These are phyloP conservation scores for Calypte anna DNA, from an alignment of 2,113 vertebrate species.

Conservation along the genomic window DNA sequence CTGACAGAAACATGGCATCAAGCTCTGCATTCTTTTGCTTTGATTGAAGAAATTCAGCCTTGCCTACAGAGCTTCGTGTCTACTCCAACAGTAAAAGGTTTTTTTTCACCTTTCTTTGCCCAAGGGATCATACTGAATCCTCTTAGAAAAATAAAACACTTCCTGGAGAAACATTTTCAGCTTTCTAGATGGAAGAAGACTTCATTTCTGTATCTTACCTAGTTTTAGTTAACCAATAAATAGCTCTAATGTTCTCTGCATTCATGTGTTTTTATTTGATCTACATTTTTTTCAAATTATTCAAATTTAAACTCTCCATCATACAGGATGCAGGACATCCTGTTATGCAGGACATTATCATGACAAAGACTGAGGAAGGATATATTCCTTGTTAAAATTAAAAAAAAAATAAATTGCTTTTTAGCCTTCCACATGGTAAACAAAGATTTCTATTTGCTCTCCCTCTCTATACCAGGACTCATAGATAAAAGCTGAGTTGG, in stretches of 20 bases:
- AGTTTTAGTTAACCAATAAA: neutral
- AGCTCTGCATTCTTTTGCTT: neutral
- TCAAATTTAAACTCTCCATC: neutral
- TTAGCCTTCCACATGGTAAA: neutral
- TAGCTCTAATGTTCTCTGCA: neutral
- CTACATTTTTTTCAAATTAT: neutral
- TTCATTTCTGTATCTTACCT: neutral
- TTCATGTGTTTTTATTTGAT: neutral
- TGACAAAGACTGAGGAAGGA: neutral
- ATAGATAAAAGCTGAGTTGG: neutral
- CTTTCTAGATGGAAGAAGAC: neutral
- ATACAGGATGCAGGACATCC: too few species aligned
- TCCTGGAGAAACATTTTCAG: neutral
- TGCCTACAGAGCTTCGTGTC: neutral
- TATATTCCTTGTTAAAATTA: neutral
- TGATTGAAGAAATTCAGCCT: neutral
- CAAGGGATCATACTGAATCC: rapidly evolving
- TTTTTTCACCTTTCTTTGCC: neutral
- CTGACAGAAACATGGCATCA: neutral
- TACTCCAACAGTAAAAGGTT: neutral
- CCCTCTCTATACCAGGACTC: neutral
- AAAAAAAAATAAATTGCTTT: neutral
- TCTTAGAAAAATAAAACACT: neutral
- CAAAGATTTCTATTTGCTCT: neutral
- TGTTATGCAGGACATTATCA: neutral